Conservation (phyloP, 2,797 vertebrate genomes). For the Spea hammondii region DNA sequence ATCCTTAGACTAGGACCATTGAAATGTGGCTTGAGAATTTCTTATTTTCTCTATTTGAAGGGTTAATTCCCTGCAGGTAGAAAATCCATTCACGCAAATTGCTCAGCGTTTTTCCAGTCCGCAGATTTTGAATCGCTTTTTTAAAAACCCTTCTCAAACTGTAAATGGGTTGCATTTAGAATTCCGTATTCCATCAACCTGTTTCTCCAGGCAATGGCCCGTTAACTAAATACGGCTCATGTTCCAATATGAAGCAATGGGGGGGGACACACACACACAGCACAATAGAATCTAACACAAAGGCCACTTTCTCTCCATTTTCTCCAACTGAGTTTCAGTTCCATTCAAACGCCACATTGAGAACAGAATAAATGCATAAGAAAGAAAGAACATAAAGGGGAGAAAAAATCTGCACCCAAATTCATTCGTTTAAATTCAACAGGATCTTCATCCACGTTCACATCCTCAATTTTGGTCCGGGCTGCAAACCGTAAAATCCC, state of each 20-base stretch:
- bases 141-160: constrained; percentile 56
- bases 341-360: constrained; percentile 52
- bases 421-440: constrained; percentile 61
- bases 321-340: constrained; percentile 61
- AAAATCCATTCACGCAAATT: constrained; percentile 65
- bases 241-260: constrained; percentile 45
- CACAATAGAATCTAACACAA: constrained; percentile 72
- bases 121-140: constrained; percentile 57
- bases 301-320: constrained; percentile 71
- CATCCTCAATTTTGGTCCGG: background rate
- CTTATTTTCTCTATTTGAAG: constrained; percentile 48
- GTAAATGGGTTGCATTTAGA: constrained; percentile 46
- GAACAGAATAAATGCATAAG: constrained; percentile 44
- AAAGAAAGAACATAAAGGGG: constrained; percentile 46
- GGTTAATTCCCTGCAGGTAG: constrained; percentile 76
- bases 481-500: background rate
- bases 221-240: constrained; percentile 57
- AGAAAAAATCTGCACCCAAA: constrained; percentile 37
- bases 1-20: constrained; percentile 21
- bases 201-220: constrained; percentile 57
- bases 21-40: background rate
- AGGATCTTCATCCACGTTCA: background rate
- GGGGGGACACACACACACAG: constrained; percentile 49
- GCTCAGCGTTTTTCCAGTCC: constrained; percentile 72
- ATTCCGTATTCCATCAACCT: constrained; percentile 54